Base-by-base conservation (phyloP, 2,888 invertebrate genomes). In the Colletes collaris region DNA sequence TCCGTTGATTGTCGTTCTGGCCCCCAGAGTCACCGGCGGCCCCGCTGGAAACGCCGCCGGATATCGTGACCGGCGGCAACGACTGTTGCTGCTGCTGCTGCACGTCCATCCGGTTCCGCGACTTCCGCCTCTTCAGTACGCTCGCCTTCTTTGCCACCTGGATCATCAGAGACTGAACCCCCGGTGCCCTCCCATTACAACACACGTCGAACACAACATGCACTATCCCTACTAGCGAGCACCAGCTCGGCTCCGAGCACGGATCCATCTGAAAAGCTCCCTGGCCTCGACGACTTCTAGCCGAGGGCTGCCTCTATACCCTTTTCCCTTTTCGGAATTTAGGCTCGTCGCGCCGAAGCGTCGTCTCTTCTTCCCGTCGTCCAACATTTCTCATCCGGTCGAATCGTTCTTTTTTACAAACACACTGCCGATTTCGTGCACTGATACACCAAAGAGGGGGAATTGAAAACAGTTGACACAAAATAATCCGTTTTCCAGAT, bases 131-230 rank as follows among this genome's bases (percentile, higher is more conserved):
- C 91, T 96, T 96, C 86, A 96, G 94, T 84, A 96, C 95, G 88
- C 96, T 96, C 82, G 96, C 96, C 90, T 96, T 95, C 92, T 96
- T 96, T 81, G 96, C 96, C 89, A 96, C 96, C 95, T 96, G 95
- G 90, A 95, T 95, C 94, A 95, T 95, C 92, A 95, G 94, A 94
- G 95, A 95, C 95, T 95, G 95, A 94, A 94, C 94, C 94, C 92
- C 92, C 92, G 92, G 89, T 91, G 91, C 92, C 92, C 91, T 91
- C 91, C 91, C 92, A 89, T 92, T 92, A 92, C 91, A 90, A 90
- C 88, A 91, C 91, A 92, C 92, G 89, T 89, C 85, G 84, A 90
- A 90, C 91, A 92, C 91, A 90, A 86, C 92, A 92, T 92, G 92
- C 92, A 92, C 92, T 92, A 92, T 87, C 86, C 86, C 86, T 87